A percentile compares a stretch with the other conserved stretches of the same genome.
Conservation (phyloP, 2,113 vertebrate genomes). For the Psophia crepitans region DNA sequence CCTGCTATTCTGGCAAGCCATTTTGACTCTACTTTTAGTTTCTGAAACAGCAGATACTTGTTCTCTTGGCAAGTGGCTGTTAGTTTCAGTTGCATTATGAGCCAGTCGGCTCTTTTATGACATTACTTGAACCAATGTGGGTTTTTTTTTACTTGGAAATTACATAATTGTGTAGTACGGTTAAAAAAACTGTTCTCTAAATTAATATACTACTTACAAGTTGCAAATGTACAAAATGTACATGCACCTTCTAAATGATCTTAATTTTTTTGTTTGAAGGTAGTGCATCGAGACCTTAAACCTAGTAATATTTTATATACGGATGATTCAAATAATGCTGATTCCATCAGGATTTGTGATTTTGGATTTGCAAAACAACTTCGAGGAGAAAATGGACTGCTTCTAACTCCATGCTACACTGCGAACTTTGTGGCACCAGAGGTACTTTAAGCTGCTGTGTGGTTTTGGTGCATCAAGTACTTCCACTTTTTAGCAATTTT, state of each 20-base stretch:
- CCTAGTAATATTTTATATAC: constrained; percentile 98
- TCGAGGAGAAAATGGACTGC: constrained; percentile 91
- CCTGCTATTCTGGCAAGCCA: background rate
- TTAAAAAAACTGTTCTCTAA: too few species aligned
- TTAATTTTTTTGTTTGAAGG: constrained; percentile 71
- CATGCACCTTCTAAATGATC: background rate
- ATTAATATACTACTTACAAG: too few species aligned
- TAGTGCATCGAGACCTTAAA: constrained; percentile 96
- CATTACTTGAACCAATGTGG: background rate
- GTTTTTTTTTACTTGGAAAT: background rate
- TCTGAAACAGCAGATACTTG: background rate
- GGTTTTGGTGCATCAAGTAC: background rate
- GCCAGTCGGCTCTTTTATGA: background rate
- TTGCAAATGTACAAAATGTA: background rate
- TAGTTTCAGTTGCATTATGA: background rate
- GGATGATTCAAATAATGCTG: constrained; percentile 93
- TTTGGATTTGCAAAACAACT: constrained; percentile 98
- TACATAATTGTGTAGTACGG: background rate
- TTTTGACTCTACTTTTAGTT: background rate
- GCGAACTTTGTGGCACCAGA: constrained; percentile 98
- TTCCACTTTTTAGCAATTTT: background rate
- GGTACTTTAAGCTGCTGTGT: constrained; percentile 70
- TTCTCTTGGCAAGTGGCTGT: too few species aligned
- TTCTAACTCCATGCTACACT: constrained; percentile 95
- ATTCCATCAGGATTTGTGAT: constrained; percentile 97